A percentile compares a stretch with the other conserved stretches of the same genome.
These are phyloP conservation scores for Ptychobarbus kaznakovi DNA, from an alignment of 2,797 vertebrate species.

Conservation along the genomic window DNA sequence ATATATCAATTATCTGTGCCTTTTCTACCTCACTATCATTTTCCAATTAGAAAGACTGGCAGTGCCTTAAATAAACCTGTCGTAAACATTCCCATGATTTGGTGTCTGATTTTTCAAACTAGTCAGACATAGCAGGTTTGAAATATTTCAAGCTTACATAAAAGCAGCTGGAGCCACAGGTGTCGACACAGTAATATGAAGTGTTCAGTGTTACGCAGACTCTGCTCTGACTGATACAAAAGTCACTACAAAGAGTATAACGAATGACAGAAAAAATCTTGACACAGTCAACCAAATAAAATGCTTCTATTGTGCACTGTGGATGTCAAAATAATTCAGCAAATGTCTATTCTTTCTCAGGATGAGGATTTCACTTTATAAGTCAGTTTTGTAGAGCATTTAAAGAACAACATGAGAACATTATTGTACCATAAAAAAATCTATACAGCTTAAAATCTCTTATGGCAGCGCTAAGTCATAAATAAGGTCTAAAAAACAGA, in stretches of 20 bases:
- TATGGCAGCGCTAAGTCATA: not conserved
- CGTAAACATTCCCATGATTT: not conserved
- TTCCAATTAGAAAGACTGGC: conserved; percentile 17
- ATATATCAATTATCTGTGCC: not conserved
- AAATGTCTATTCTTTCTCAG: not conserved
- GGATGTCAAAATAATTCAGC: not conserved
- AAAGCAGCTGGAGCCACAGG: not conserved
- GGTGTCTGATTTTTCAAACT: not conserved
- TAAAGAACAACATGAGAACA: not conserved
- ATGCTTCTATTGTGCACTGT: not conserved
- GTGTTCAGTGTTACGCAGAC: not conserved
- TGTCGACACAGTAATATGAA: conserved; percentile 1
- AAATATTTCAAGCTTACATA: not conserved
- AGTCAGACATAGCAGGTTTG: not conserved
- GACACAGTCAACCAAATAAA: not conserved
- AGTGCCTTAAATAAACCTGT: conserved; percentile 43
- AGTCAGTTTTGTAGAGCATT: not conserved
- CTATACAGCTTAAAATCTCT: not conserved
- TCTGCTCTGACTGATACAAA: not conserved
- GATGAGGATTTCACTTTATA: not conserved
- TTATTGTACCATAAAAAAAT: not conserved
- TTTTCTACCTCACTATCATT: conserved; percentile 12
- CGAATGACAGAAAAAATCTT: not conserved
- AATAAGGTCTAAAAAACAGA: not conserved
- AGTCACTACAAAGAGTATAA: not conserved